phyloP scores from a whole-genome alignment of 2,888 invertebrate genomes.

The Conomelus anceps region DNA sequence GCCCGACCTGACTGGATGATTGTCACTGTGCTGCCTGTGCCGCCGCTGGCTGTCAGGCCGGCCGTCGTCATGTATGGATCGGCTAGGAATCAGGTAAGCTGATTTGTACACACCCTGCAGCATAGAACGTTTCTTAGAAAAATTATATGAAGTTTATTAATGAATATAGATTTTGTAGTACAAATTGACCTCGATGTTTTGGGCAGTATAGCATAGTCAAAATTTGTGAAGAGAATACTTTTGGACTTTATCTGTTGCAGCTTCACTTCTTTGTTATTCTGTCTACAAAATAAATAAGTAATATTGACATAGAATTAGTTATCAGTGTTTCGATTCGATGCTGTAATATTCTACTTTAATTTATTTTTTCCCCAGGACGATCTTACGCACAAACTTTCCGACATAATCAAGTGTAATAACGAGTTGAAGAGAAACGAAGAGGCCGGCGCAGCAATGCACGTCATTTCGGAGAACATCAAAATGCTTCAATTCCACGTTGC shows the following conservation, averaged over 20 bases:
- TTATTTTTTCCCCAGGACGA: constrained; percentile 65
- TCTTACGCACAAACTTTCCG: constrained; percentile 96
- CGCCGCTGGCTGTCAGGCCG: constrained; percentile 91
- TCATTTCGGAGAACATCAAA: constrained; percentile 92
- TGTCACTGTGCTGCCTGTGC: constrained; percentile 92
- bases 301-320: too few relatives aligned
- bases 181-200: too few relatives aligned
- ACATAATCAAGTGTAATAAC: constrained; percentile 97
- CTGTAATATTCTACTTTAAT: background rate
- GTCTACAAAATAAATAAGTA: too few relatives aligned
- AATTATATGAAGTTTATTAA: too few relatives aligned
- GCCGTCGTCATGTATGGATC: constrained; percentile 99
- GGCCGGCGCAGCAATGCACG: constrained; percentile 95
- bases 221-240: too few relatives aligned
- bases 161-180: too few relatives aligned
- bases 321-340: background rate
- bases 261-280: too few relatives aligned
- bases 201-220: too few relatives aligned
- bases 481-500: constrained; percentile 98
- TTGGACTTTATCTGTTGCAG: too few relatives aligned
- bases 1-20: constrained; percentile 99
- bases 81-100: constrained; percentile 71
- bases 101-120: too few relatives aligned
- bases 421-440: constrained; percentile 92
- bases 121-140: too few relatives aligned